phyloP scores from a whole-genome alignment of 53 echinoderm and acorn worm genomes.

The Temnopleurus reevesii region DNA sequence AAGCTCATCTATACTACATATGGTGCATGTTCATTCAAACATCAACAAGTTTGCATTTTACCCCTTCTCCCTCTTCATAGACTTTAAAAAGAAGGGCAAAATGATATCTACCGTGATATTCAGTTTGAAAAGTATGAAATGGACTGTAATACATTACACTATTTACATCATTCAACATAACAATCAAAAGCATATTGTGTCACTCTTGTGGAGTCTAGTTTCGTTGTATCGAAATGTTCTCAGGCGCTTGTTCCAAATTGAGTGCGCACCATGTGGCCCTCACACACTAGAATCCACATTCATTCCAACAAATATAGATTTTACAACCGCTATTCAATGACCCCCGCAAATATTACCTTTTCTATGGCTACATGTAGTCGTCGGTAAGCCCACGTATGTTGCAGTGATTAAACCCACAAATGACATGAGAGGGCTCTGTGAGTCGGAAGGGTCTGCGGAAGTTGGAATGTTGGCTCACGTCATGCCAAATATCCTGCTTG shows the following conservation, averaged over 20 bases:
- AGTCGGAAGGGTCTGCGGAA: slow-evolving; percentile 59
- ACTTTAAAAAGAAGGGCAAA: neutral
- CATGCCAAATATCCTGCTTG: slow-evolving; percentile 60
- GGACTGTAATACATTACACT: neutral
- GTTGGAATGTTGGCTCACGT: slow-evolving; percentile 62
- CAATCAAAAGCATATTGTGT: neutral
- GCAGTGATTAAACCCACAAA: slow-evolving; percentile 59
- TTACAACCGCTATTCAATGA: neutral
- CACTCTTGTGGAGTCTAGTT: no score
- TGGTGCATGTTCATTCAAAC: no score
- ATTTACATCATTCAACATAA: neutral
- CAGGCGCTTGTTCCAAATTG: neutral
- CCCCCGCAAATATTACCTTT: slow-evolving; percentile 37
- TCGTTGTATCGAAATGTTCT: no score
- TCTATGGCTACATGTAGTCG: neutral
- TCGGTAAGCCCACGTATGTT: slow-evolving; percentile 36
- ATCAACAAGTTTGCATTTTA: neutral
- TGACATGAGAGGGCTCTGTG: slow-evolving; percentile 51
- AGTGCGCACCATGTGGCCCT: neutral
- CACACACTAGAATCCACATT: neutral
- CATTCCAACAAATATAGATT: neutral
- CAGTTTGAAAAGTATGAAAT: neutral
- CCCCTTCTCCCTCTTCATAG: neutral
- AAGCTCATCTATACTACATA: neutral
- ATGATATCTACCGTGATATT: neutral